These are phyloP conservation scores for Hylaeus volcanicus DNA, from an alignment of 1,140 invertebrate species.

Conservation along the genomic window DNA sequence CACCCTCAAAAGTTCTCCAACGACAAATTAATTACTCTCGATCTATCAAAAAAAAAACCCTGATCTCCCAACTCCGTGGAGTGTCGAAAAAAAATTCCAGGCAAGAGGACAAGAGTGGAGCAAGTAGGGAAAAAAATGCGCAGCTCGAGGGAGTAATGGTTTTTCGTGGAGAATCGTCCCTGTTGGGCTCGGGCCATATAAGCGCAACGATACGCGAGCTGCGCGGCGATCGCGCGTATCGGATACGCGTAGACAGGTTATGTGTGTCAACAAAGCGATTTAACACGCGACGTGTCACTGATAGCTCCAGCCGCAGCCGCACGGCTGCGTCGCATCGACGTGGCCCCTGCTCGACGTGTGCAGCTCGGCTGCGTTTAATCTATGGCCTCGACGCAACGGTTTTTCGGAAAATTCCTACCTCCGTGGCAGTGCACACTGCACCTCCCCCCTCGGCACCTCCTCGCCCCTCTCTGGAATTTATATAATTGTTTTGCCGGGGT, in stretches of 20 bases:
- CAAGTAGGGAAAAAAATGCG: conserved; percentile 2
- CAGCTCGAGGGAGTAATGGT: not conserved
- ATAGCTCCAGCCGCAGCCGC: conserved; percentile 69
- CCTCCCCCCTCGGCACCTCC: not conserved
- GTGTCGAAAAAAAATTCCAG: no score
- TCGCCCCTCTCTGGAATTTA: conserved; percentile 72
- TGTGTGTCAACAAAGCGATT: conserved; percentile 77
- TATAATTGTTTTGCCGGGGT: conserved; percentile 79
- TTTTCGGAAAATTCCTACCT: conserved; percentile 76
- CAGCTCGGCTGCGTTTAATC: conserved; percentile 77
- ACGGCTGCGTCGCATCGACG: conserved; percentile 59
- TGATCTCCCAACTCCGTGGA: no score
- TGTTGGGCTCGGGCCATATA: conserved; percentile 38
- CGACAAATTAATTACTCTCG: no score
- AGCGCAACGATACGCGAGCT: conserved; percentile 28
- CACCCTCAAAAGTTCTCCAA: no score
- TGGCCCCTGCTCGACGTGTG: conserved; percentile 63
- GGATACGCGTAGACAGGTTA: conserved; percentile 73
- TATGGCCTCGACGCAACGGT: conserved; percentile 71
- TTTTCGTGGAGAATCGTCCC: conserved; percentile 38
- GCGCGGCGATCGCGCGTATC: conserved; percentile 63
- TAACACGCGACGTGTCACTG: conserved; percentile 76
- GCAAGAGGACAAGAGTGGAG: not conserved
- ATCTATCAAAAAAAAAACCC: no score
- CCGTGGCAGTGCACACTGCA: conserved; percentile 7